Evolutionary conservation across 2,888 invertebrate genomes (phyloP).

Genomic region (Choreutis nemorana): DNA sequence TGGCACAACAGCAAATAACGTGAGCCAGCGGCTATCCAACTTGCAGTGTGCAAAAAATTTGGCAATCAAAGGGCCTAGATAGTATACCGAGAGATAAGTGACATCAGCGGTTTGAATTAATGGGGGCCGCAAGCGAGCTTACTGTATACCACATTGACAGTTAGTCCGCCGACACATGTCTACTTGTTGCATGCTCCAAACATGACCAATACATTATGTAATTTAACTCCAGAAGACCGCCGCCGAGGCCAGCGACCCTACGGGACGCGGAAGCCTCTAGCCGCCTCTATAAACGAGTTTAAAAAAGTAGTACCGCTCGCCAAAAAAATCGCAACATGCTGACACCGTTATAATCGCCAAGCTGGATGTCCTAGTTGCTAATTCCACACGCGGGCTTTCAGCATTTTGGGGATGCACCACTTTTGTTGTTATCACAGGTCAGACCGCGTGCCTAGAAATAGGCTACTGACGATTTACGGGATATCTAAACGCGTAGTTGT

Average conservation of each 20-base stretch:
- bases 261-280: constrained; percentile 66
- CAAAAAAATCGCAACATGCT: constrained; percentile 69
- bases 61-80: constrained; percentile 65
- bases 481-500: constrained; percentile 65
- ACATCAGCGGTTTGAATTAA: constrained; percentile 66
- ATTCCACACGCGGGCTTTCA: constrained; percentile 48
- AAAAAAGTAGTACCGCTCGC: constrained; percentile 67
- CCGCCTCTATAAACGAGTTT: constrained; percentile 66
- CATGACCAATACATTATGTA: constrained; percentile 65
- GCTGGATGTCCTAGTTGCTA: constrained; percentile 65
- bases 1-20: constrained; percentile 1
- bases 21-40: constrained; percentile 44
- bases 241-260: constrained; percentile 63
- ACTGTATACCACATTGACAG: constrained; percentile 67
- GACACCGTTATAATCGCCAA: constrained; percentile 68
- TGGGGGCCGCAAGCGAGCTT: constrained; percentile 64
- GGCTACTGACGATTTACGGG: constrained; percentile 44
- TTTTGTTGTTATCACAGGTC: constrained; percentile 50
- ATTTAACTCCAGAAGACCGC: constrained; percentile 61
- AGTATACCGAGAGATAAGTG: constrained; percentile 64
- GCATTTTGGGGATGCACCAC: constrained; percentile 54
- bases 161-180: constrained; percentile 65
- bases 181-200: constrained; percentile 65
- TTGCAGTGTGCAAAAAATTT: constrained; percentile 59
- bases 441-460: constrained; percentile 48